phyloP scores from a whole-genome alignment of 2,888 invertebrate genomes.

The Drosophila putrida region DNA sequence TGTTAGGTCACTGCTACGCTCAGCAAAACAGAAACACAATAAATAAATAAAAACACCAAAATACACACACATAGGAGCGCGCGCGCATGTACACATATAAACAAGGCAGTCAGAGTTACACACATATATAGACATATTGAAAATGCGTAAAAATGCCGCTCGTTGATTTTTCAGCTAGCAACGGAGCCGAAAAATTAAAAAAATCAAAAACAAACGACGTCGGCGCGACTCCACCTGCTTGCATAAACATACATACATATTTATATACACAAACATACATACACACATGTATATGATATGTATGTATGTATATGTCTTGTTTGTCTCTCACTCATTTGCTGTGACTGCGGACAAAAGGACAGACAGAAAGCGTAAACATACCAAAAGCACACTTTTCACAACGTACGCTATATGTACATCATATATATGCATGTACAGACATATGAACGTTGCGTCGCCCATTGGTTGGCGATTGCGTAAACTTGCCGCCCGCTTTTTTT shows the following conservation, averaged over 20 bases:
- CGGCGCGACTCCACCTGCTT: conserved; percentile 77
- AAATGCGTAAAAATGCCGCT: conserved; percentile 83
- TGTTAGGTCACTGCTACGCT: conserved; percentile 70
- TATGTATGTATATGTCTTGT: conserved; percentile 52
- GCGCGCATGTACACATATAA: conserved; percentile 41
- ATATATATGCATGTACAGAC: conserved; percentile 23
- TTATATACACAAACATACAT: conserved; percentile 7
- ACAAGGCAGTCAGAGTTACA: conserved; percentile 38
- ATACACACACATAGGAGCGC: conserved; percentile 54
- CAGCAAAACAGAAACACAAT: conserved; percentile 80
- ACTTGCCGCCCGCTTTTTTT: conserved; percentile 80
- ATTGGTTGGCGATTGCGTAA: conserved; percentile 76
- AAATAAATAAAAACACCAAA: conserved; percentile 79
- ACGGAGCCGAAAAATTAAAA: conserved; percentile 48
- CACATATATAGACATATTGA: conserved; percentile 62
- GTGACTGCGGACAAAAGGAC: conserved; percentile 54
- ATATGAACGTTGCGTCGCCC: conserved; percentile 44
- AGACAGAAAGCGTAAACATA: conserved; percentile 68
- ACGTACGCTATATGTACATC: conserved; percentile 49
- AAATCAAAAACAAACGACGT: conserved; percentile 67
- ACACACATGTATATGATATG: conserved; percentile 19
- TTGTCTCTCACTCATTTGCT: conserved; percentile 63
- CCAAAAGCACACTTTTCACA: conserved; percentile 80
- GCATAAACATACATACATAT: conserved; percentile 17
- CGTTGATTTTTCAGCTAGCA: conserved; percentile 79